phyloP scores from a whole-genome alignment of 2,888 invertebrate genomes.

The Diabrotica balteata region DNA sequence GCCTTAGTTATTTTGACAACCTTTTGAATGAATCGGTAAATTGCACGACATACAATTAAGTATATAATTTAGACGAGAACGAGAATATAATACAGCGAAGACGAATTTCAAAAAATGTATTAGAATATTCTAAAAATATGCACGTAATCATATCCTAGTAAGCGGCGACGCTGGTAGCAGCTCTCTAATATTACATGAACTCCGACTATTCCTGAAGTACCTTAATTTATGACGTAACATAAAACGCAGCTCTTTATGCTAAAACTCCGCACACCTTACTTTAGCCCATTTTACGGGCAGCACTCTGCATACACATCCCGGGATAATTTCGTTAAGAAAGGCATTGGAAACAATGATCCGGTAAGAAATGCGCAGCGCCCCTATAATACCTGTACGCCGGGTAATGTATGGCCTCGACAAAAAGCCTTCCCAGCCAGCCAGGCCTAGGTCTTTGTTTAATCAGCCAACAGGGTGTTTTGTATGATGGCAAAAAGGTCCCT shows the following conservation, averaged over 20 bases:
- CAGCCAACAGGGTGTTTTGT: constrained; percentile 43
- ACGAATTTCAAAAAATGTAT: too few relatives aligned
- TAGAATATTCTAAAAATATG: too few relatives aligned
- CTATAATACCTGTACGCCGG: constrained; percentile 41
- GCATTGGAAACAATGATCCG: constrained; percentile 46
- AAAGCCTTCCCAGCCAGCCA: constrained; percentile 40
- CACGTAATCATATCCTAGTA: too few relatives aligned
- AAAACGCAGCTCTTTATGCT: constrained; percentile 29
- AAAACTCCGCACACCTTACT: constrained; percentile 27
- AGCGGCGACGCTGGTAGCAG: constrained; percentile 1
- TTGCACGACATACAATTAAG: too few relatives aligned
- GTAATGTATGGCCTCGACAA: constrained; percentile 42
- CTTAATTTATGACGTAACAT: constrained; percentile 30
- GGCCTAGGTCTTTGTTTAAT: constrained; percentile 44
- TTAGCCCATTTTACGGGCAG: constrained; percentile 37
- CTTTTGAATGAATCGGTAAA: too few relatives aligned
- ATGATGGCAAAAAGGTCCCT: constrained; percentile 39
- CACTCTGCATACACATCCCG: constrained; percentile 43
- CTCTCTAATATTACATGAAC: constrained; percentile 23
- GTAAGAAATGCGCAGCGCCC: constrained; percentile 41
- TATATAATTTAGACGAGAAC: too few relatives aligned
- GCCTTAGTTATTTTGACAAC: too few relatives aligned
- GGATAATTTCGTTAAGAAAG: constrained; percentile 45
- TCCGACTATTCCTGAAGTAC: constrained; percentile 18
- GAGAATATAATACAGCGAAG: too few relatives aligned